Evolutionary conservation across 2,888 invertebrate genomes (phyloP).

Genomic region (Parnassius smintheus): DNA sequence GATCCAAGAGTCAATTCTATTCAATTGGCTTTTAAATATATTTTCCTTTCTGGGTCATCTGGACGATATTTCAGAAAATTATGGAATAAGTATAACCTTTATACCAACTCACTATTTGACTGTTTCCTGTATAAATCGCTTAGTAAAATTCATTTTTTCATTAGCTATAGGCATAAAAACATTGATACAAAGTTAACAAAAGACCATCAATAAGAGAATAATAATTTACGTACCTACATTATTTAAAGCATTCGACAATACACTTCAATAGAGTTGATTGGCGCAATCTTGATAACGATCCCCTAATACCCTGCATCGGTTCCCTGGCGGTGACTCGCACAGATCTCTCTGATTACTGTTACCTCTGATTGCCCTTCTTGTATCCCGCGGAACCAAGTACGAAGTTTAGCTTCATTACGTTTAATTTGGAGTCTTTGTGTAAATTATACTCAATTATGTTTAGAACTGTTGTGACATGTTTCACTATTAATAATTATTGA

Average conservation of each 20-base stretch:
- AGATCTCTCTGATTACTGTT: constrained; percentile 46
- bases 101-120: too few species aligned
- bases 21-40: too few species aligned
- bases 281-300: constrained; percentile 67
- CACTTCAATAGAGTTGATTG: constrained; percentile 67
- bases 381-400: constrained; percentile 40
- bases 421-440: constrained; percentile 25
- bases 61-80: too few species aligned
- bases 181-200: too few species aligned
- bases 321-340: constrained; percentile 42
- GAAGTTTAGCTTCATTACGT: constrained; percentile 28
- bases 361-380: constrained; percentile 56
- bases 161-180: too few species aligned
- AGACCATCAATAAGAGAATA: constrained; percentile 3
- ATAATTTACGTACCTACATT: constrained; percentile 38
- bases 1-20: too few species aligned
- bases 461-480: constrained; percentile 5
- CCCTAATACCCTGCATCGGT: constrained; percentile 35
- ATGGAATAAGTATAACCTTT: too few species aligned
- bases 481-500: constrained; percentile 7
- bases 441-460: constrained; percentile 18
- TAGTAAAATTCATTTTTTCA: too few species aligned
- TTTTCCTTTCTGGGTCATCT: too few species aligned
- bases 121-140: too few species aligned
- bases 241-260: constrained; percentile 35